Conservation (phyloP, 2,888 invertebrate species). For the Asteroscopus sphinx region DNA sequence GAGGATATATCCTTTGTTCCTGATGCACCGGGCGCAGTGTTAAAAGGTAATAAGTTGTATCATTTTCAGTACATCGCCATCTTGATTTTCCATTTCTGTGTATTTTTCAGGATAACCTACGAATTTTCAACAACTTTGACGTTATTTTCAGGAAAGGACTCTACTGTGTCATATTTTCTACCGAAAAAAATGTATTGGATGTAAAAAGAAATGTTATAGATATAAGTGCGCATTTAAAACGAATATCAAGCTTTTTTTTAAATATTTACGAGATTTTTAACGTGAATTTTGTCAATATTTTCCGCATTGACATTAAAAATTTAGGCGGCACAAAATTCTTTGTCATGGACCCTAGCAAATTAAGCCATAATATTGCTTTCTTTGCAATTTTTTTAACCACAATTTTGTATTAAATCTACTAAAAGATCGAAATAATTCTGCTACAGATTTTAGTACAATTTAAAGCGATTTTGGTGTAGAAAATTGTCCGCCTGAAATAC, state of each 20-base stretch:
- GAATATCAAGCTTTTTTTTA: no score
- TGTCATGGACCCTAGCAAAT: no score
- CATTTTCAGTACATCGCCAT: slow-evolving; percentile 49
- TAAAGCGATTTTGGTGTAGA: not conserved
- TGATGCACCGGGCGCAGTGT: slow-evolving; percentile 49
- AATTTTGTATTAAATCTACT: no score
- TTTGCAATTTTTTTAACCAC: no score
- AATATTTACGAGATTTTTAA: no score
- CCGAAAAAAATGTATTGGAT: no score
- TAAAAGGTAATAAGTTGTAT: slow-evolving; percentile 57
- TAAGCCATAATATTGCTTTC: no score
- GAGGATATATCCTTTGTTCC: slow-evolving; percentile 55
- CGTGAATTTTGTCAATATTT: not conserved
- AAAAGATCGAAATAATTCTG: no score
- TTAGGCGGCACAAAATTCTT: not conserved
- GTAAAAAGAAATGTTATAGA: no score
- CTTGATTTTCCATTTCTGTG: slow-evolving; percentile 39
- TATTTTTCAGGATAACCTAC: slow-evolving; percentile 13
- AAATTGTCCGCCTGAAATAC: not conserved
- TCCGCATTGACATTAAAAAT: not conserved
- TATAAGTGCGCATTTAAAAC: no score
- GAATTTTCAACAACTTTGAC: not conserved
- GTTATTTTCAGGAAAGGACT: not conserved
- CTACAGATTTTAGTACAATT: not conserved
- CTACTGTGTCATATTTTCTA: not conserved